Conservation (phyloP, 2,113 vertebrate species). For the Epinephelus cyanopodus region DNA sequence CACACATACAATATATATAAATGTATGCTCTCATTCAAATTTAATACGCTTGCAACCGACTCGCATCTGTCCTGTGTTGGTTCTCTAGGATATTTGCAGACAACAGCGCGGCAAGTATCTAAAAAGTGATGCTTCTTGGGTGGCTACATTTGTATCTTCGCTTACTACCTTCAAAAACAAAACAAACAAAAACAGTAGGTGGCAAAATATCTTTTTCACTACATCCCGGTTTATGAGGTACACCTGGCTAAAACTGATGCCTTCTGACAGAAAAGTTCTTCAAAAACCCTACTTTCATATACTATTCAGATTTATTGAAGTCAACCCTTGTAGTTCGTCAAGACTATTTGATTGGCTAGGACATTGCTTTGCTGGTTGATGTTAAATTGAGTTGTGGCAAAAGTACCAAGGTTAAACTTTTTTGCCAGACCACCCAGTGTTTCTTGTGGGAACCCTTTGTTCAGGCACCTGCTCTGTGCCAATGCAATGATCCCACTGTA, state of each 20-base stretch:
- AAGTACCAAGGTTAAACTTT: not conserved
- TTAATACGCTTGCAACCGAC: slow-evolving; percentile 11
- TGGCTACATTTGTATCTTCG: not conserved
- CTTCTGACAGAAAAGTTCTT: not conserved
- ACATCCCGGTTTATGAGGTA: not conserved
- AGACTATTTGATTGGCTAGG: not conserved
- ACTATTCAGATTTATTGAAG: not conserved
- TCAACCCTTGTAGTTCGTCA: not conserved
- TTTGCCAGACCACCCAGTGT: not conserved
- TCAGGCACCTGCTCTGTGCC: not conserved
- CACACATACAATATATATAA: slow-evolving; percentile 8
- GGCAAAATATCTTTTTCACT: not conserved
- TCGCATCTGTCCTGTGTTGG: slow-evolving; percentile 15
- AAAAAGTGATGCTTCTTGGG: not conserved
- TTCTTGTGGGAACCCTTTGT: not conserved
- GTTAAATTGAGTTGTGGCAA: not conserved
- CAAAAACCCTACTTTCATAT: not conserved
- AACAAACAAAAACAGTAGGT: not conserved
- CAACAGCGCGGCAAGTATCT: not conserved
- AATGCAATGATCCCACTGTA: not conserved
- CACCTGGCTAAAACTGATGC: not conserved
- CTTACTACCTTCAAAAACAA: not conserved
- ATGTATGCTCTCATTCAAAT: slow-evolving; percentile 32
- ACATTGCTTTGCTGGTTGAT: not conserved
- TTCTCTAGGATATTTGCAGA: slow-evolving; percentile 13